Evolutionary conservation across 2,888 invertebrate species (phyloP), one percentile per base, ranked within the genome.

Genomic region (Hirudinaria manillensis): DNA sequence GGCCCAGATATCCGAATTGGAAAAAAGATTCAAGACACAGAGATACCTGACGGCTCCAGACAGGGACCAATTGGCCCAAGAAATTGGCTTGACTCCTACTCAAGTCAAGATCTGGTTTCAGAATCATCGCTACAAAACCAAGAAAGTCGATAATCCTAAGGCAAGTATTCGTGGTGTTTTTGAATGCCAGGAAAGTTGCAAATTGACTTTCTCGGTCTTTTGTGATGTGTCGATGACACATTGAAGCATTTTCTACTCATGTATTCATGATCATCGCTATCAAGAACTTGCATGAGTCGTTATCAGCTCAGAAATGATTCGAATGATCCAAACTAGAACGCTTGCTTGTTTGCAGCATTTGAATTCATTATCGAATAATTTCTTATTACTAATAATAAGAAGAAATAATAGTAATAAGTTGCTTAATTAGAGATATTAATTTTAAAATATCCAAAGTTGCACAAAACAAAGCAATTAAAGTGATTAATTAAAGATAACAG

Each of bases 41-140:
- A 74, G 56, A 21, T 77, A 77, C 36, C 72, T 77, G 53, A 74
- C 77, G n/a, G 77, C 77, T 4, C 77, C 77, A 16, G 77, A 77
- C 45, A 68, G 77, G 24, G 77, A 77, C 29, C 77, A 77, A 53
- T 56, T 77, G 55, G 77, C 77, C 21, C 70, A 55, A 34, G 45
- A 29, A 55, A 77, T 77, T 36, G 76, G 76, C 32, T 65, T 77
- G 19, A 53, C 76, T 10, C 76, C 77, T 19, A 77, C 77, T 3
- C 77, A 77, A 56, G 77, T 77, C 16, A 76, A 73, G 65, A 75
- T 75, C 29, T 75, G 75, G 75, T 75, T 75, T 29, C 75, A 75
- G 36, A 75, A 75, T 24, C 75, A 75, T 51, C 72, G 75, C 4
- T 75, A 75, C 61, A 75, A 75, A 36, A 75, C 75, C 13, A 75